Percentiles rank a stretch among this genome's conserved stretches.
phyloP scores from a whole-genome alignment of 2,113 vertebrate genomes.

The Amphiprion percula region DNA sequence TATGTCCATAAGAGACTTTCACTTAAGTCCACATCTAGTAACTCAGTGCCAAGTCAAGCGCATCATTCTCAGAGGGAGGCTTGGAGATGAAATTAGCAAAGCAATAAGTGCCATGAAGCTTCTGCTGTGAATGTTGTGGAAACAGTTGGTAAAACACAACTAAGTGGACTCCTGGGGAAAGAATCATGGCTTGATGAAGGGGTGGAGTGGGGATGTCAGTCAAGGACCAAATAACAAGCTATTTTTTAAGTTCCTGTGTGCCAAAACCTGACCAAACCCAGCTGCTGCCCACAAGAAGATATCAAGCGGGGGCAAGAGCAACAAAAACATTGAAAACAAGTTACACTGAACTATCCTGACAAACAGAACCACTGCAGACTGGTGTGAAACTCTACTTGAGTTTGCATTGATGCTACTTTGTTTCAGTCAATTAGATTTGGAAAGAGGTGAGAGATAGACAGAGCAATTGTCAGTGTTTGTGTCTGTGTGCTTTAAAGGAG shows the following conservation, averaged over 20 bases:
- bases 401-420: background rate
- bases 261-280: conserved; percentile 24
- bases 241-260: conserved; percentile 8
- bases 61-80: conserved; percentile 32
- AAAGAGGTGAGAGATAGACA: too few relatives aligned
- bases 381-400: conserved; percentile 30
- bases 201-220: conserved; percentile 2
- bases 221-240: conserved; percentile 15
- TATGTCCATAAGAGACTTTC: conserved; percentile 26
- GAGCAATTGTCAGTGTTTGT: too few relatives aligned
- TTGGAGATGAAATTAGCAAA: conserved; percentile 46
- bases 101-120: conserved; percentile 25
- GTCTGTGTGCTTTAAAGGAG: too few relatives aligned
- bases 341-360: background rate
- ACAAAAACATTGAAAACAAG: conserved; percentile 20
- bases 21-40: conserved; percentile 28
- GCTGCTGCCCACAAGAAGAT: conserved; percentile 15
- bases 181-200: conserved; percentile 11
- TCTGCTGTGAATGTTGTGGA: conserved; percentile 33
- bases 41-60: conserved; percentile 32
- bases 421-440: background rate
- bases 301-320: conserved; percentile 21
- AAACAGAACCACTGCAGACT: background rate
- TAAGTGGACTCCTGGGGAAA: conserved; percentile 42
- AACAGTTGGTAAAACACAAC: conserved; percentile 47